Percentiles rank a stretch among this genome's conserved stretches.
phyloP scores from a whole-genome alignment of 2,113 vertebrate genomes.

The Centropus bengalensis region DNA sequence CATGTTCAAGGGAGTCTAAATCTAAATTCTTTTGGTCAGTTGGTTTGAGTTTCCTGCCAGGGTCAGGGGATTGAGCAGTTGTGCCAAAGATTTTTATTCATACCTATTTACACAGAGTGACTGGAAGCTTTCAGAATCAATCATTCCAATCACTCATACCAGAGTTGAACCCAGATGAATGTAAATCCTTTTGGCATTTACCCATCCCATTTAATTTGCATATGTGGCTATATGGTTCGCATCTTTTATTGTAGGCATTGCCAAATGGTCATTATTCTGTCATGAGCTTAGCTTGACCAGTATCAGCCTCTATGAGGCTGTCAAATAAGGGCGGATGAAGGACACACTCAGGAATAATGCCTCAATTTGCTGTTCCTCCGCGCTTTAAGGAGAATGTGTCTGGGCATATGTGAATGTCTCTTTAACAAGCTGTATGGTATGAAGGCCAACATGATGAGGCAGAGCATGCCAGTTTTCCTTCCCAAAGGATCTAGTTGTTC shows the following conservation, averaged over 20 bases:
- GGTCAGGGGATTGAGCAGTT: not conserved
- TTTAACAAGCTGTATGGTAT: constrained; percentile 2
- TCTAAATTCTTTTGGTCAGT: constrained; percentile 27
- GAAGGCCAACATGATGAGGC: not conserved
- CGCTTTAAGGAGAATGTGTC: not conserved
- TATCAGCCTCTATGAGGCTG: not conserved
- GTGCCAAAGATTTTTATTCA: constrained; percentile 8
- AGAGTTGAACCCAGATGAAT: constrained; percentile 25
- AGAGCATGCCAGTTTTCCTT: not conserved
- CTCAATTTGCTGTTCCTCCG: not conserved
- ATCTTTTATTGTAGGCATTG: not conserved
- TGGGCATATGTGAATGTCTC: not conserved
- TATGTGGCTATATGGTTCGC: not conserved
- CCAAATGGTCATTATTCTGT: not conserved
- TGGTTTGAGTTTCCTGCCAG: not conserved
- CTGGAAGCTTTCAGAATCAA: constrained; percentile 46
- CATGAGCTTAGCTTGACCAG: not conserved
- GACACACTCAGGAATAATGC: not conserved
- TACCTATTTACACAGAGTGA: constrained; percentile 27
- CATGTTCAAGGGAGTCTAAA: not conserved
- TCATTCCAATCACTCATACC: constrained; percentile 36
- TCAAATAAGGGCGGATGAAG: not conserved
- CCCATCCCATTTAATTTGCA: constrained; percentile 15
- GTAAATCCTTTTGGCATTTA: constrained; percentile 35
- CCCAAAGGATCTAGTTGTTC: constrained; percentile 37